phyloP scores from a whole-genome alignment of 2,113 vertebrate species.

The Gracilinanus agilis region DNA sequence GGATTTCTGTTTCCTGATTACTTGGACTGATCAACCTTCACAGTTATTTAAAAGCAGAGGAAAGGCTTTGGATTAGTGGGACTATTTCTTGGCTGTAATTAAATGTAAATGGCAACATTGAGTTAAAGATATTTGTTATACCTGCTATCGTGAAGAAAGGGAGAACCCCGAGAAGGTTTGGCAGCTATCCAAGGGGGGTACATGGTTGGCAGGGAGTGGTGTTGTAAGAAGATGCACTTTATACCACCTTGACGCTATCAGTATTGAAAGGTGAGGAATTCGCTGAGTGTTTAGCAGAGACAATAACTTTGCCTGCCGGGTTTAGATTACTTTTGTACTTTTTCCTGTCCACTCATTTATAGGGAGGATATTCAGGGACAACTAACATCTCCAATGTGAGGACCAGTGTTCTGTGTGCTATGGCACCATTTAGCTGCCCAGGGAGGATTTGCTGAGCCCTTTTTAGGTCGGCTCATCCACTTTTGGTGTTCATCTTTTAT shows the following conservation, averaged over 20 bases:
- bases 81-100: not conserved
- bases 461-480: too few species aligned
- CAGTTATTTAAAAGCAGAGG: conserved; percentile 19
- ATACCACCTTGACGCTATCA: not conserved
- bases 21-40: not conserved
- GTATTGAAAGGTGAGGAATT: not conserved
- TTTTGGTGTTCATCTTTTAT: too few species aligned
- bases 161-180: not conserved
- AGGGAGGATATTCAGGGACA: too few species aligned
- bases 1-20: conserved; percentile 4
- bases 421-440: too few species aligned
- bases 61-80: not conserved
- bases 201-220: not conserved
- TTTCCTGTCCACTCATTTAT: not conserved
- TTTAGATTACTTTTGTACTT: not conserved
- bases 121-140: not conserved
- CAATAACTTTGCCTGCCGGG: not conserved
- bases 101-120: not conserved
- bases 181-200: not conserved
- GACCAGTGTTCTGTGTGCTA: too few species aligned
- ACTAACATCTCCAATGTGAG: too few species aligned
- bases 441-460: too few species aligned
- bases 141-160: not conserved
- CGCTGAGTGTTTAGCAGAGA: not conserved
- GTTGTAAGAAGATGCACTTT: not conserved